These are phyloP conservation scores for Periophthalmodon schlosseri DNA, from an alignment of 2,113 vertebrate species.

Conservation along the genomic window DNA sequence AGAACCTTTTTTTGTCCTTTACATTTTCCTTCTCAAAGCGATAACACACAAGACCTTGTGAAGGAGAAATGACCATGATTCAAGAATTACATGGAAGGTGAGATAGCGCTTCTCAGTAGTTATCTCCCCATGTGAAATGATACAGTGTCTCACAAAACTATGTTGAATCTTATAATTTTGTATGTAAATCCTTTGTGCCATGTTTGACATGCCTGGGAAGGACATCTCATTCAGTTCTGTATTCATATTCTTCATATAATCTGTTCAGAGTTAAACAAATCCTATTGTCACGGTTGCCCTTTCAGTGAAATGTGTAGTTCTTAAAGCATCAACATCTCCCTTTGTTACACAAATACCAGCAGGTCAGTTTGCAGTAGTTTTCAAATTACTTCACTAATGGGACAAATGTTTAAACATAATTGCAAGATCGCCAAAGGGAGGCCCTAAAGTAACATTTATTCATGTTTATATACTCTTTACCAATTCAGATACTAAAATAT, in stretches of 20 bases:
- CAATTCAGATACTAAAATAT: too few relatives aligned
- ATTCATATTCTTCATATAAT: neutral
- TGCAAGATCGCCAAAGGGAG: too few relatives aligned
- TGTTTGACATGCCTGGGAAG: conserved; percentile 4
- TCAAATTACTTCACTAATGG: too few relatives aligned
- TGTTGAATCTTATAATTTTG: conserved; percentile 10
- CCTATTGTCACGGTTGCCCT: neutral
- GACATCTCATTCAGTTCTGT: neutral
- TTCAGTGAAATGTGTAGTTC: neutral
- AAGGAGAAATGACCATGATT: neutral
- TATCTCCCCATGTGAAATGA: neutral
- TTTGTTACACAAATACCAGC: neutral
- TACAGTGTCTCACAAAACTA: neutral
- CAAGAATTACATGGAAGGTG: neutral
- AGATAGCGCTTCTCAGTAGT: neutral
- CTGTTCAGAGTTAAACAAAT: neutral
- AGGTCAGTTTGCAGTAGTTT: too few relatives aligned
- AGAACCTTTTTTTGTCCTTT: neutral
- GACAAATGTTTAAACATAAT: too few relatives aligned
- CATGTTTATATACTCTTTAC: too few relatives aligned
- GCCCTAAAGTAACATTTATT: too few relatives aligned
- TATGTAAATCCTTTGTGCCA: conserved; percentile 27
- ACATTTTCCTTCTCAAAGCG: neutral
- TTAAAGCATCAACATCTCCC: neutral
- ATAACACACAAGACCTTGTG: neutral